Evolutionary conservation across 2,888 invertebrate species (phyloP), one percentile per base, ranked within the genome.

Genomic region (Hypercompe scribonia): DNA sequence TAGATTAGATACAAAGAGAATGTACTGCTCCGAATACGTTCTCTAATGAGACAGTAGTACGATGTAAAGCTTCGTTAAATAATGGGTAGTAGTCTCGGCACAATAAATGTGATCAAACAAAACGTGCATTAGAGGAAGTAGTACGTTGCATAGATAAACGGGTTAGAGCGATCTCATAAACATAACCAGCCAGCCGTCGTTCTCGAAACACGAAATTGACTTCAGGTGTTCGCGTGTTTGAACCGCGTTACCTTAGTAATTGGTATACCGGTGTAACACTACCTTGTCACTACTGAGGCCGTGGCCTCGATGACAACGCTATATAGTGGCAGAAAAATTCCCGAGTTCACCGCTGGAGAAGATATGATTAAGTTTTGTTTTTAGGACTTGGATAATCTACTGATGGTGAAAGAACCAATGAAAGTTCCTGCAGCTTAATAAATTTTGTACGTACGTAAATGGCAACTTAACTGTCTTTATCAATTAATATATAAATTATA

Each of bases 51-150:
- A 91, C 89, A 86, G 84, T 86, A 86, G 87, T 82, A 81, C 84
- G 84, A 84, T 87, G 90, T 90, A 91, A 89, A 90, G 84, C 88
- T 83, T 82, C 78, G 87, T 85, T 90, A 91, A 93, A 86, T 93
- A 92, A 94, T 93, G 89, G 87, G 81, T 88, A 87, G 81, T 86
- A 86, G 85, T 86, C 86, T 86, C 86, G 85, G 84, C 85, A 89
- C 88, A 89, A 93, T 94, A 94, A 94, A 94, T 93, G 92, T 93
- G 91, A 93, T 92, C 90, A 89, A 92, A 92, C 92, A 91, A 92
- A 94, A 93, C 91, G 89, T 89, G 89, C 88, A 86, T 88, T 88
- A 79, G 88, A 91, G 94, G 94, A 94, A 93, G 94, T 90, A 90
- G 89, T 94, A 92, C 86, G 87, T 93, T 92, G 93, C 89, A 92